phyloP scores from a whole-genome alignment of 92 coral and sea anemone genomes.

The Paramuricea clavata region DNA sequence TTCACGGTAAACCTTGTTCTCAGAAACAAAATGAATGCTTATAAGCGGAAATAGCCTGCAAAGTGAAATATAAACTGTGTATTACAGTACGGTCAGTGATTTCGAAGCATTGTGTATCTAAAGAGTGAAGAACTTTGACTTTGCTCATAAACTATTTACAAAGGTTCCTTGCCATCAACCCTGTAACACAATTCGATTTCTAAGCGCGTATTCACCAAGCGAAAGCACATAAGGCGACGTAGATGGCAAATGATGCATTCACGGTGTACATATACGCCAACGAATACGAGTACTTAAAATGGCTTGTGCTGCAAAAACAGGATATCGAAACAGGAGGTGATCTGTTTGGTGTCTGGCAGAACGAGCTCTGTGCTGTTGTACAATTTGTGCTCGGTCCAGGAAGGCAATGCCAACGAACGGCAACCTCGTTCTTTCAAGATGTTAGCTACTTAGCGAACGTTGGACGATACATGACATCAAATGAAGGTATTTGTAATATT shows the following conservation, averaged over 20 bases:
- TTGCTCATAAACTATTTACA: neutral
- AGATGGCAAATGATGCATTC: neutral
- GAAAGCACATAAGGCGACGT: no score
- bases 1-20: neutral
- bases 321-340: constrained; percentile 70
- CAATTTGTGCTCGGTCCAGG: constrained; percentile 79
- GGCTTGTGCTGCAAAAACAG: constrained; percentile 40
- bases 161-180: neutral
- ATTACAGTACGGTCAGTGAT: neutral
- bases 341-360: constrained; percentile 85
- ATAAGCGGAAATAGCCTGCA: neutral
- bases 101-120: neutral
- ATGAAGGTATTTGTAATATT: constrained; percentile 82
- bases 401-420: constrained; percentile 63
- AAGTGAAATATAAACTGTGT: neutral
- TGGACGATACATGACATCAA: constrained; percentile 69
- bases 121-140: neutral
- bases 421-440: constrained; percentile 79
- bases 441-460: constrained; percentile 72
- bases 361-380: constrained; percentile 60
- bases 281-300: constrained; percentile 9
- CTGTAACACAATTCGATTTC: no score
- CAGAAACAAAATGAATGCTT: neutral
- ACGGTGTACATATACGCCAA: constrained; percentile 30
- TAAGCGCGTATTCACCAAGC: no score